These are phyloP conservation scores for Aspidapion aeneum DNA, from an alignment of 2,888 invertebrate genomes.

Conservation along the genomic window DNA sequence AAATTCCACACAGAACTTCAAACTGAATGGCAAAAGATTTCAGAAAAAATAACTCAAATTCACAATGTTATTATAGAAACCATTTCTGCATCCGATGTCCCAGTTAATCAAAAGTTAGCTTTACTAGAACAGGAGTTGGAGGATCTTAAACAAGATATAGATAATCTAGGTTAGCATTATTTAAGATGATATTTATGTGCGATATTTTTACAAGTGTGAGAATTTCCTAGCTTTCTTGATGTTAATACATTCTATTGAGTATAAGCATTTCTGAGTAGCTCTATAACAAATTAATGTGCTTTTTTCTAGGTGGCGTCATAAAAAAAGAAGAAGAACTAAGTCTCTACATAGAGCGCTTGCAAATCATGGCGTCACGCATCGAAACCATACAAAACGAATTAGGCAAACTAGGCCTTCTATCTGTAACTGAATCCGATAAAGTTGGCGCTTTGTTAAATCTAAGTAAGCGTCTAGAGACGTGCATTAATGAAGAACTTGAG, in stretches of 20 bases:
- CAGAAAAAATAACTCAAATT: conserved; percentile 61
- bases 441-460: conserved; percentile 67
- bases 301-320: conserved; percentile 76
- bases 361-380: conserved; percentile 71
- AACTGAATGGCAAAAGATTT: conserved; percentile 69
- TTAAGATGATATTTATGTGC: too few relatives aligned
- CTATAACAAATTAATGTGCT: too few relatives aligned
- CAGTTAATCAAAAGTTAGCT: conserved; percentile 69
- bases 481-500: conserved; percentile 75
- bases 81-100: conserved; percentile 69
- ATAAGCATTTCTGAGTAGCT: too few relatives aligned
- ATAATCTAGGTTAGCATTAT: too few relatives aligned
- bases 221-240: too few relatives aligned
- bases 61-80: conserved; percentile 66
- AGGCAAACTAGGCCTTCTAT: conserved; percentile 69
- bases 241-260: too few relatives aligned
- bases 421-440: conserved; percentile 72
- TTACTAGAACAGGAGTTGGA: conserved; percentile 73
- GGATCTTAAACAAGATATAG: conserved; percentile 67
- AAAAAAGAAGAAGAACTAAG: conserved; percentile 81
- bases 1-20: conserved; percentile 75
- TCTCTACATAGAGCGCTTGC: conserved; percentile 75
- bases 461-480: conserved; percentile 67
- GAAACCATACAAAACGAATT: conserved; percentile 77
- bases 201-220: too few relatives aligned